Evolutionary conservation across 2,113 vertebrate species (phyloP).

Genomic region (Callithrix jacchus): DNA sequence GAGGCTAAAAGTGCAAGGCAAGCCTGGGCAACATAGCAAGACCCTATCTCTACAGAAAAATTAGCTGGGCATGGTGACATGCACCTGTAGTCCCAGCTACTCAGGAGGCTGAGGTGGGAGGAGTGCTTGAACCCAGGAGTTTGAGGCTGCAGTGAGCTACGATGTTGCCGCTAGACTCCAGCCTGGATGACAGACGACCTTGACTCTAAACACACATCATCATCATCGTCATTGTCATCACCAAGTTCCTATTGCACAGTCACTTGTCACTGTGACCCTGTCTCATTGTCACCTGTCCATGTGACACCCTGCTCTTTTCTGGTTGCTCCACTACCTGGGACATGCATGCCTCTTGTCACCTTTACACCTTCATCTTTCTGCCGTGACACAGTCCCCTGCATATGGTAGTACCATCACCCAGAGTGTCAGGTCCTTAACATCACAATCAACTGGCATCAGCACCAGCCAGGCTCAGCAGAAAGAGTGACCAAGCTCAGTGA

Average conservation of each 20-base stretch:
- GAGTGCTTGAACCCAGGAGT: too few relatives aligned
- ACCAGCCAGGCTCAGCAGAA: not conserved
- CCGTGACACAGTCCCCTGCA: not conserved
- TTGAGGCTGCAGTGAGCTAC: too few relatives aligned
- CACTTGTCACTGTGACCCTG: not conserved
- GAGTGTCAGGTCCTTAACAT: not conserved
- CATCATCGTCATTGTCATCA: accelerated
- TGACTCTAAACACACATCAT: too few relatives aligned
- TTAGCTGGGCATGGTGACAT: not conserved
- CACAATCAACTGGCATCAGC: not conserved
- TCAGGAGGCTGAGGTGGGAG: too few relatives aligned
- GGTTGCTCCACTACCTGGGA: not conserved
- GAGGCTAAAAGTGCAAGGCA: not conserved
- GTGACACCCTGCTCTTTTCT: not conserved
- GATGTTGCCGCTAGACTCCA: too few relatives aligned
- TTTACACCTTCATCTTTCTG: not conserved
- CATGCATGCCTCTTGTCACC: not conserved
- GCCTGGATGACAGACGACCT: too few relatives aligned
- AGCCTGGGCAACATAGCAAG: not conserved
- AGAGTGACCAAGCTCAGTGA: not conserved
- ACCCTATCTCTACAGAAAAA: not conserved
- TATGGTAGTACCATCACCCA: not conserved
- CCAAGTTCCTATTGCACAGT: not conserved
- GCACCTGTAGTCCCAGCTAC: too few relatives aligned
- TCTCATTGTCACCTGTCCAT: not conserved